Evolutionary conservation across 2,888 invertebrate genomes (phyloP), one percentile per base, ranked within the genome.

Genomic region (Zhuqinia jingwanae): DNA sequence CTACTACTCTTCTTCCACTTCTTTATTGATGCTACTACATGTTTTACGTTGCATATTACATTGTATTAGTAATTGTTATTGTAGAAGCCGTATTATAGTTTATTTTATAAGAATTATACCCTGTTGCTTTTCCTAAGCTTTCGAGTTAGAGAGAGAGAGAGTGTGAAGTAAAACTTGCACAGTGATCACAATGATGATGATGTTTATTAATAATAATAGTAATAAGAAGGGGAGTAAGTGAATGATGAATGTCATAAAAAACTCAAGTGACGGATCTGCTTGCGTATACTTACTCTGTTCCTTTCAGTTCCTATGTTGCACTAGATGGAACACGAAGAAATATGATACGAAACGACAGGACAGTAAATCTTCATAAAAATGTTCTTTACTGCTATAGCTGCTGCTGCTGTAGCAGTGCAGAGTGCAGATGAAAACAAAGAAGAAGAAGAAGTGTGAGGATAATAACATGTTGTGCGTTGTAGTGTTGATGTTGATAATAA

Each of bases 211-310:
- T 79, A 79, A 75, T 75, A 75, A 75, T 75, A 75, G 75, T 75
- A 75, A 56, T 75, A 75, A 75, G 75, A 56, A 65, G 60, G 65
- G 50, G 79, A 65, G 47, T 79, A 79, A 65, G 79, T 65, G 65
- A 79, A 79, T 65, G 63, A 79, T 79, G 53, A 65, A 79, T 79
- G 60, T 78, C 63, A 75, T 75, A 58, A 63, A 78, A 58, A 63
- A 63, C 65, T 79, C 79, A 79, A 79, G 79, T 79, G 79, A 79
- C 79, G 79, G 79, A 79, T 63, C 79, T 65, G 17, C 50, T 65
- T 65, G 63, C 56, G 30, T 56, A 53, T 36, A 17, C 17, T 56
- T n/a, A n/a, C 56, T 75, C 75, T 73, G 22, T 17, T 68, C 17
- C n/a, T n/a, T 5, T 20, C 36, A 25, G 13, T 75, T 47, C 22